Percentiles rank a stretch among this genome's conserved stretches.
These are phyloP conservation scores for Apocheima hispidaria DNA, from an alignment of 2,888 invertebrate species.

Conservation along the genomic window DNA sequence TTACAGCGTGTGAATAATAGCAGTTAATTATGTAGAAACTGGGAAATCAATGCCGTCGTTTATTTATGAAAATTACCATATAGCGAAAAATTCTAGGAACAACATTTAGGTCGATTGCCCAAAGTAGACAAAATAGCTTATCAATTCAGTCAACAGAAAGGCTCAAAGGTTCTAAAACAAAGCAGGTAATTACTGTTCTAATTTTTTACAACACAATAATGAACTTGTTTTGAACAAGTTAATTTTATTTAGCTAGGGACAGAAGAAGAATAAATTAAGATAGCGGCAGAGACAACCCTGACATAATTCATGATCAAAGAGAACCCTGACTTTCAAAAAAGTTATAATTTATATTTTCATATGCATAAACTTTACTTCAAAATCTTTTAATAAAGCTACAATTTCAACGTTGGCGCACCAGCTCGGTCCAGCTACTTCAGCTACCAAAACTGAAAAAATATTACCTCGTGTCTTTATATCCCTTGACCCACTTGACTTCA, in stretches of 20 bases:
- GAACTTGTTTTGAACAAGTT: conserved; percentile 5
- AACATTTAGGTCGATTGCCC: not conserved
- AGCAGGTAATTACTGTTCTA: conserved; percentile 3
- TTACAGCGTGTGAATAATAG: conserved; percentile 2
- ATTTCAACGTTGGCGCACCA: conserved; percentile 14
- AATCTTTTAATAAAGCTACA: conserved; percentile 20
- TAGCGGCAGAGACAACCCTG: conserved; percentile 13
- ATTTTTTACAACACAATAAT: not conserved
- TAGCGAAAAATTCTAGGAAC: not conserved
- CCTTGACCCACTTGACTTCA: conserved; percentile 43
- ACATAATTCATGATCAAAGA: conserved; percentile 21
- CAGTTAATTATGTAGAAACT: not conserved
- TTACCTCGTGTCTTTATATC: conserved; percentile 44
- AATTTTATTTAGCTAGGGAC: conserved; percentile 10
- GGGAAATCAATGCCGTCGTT: not conserved
- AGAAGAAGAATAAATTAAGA: not conserved
- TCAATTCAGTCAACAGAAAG: not conserved
- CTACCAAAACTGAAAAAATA: conserved; percentile 40
- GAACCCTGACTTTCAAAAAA: conserved; percentile 18
- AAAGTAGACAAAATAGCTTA: not conserved
- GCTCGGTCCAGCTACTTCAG: conserved; percentile 1
- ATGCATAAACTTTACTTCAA: conserved; percentile 17
- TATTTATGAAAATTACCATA: not conserved
- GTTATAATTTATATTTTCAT: conserved; percentile 20
- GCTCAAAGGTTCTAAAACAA: not conserved